Conservation (phyloP, 2,888 invertebrate species). For the Acronicta psi region DNA sequence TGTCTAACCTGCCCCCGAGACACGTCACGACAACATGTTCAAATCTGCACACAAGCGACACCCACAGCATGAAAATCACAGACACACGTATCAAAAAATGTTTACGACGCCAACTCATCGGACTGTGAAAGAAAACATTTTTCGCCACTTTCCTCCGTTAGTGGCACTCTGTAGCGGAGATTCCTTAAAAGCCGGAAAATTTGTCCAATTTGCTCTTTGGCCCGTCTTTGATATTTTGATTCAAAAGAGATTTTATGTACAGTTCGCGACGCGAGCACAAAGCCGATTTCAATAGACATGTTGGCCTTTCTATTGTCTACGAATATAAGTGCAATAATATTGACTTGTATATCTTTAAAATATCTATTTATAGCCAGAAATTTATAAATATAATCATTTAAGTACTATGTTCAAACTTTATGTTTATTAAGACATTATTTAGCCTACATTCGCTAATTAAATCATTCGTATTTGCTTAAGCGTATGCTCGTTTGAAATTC, state of each 20-base stretch:
- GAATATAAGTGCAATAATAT: constrained; percentile 16
- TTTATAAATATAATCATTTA: too few relatives aligned
- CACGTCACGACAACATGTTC: constrained; percentile 25
- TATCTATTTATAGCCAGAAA: too few relatives aligned
- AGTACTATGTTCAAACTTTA: background rate
- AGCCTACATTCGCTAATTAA: constrained; percentile 40
- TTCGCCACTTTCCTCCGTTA: constrained; percentile 61
- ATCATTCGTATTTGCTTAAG: constrained; percentile 42
- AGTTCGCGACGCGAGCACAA: constrained; percentile 59
- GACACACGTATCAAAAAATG: constrained; percentile 44
- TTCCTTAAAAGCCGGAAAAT: constrained; percentile 78
- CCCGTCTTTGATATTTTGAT: constrained; percentile 73
- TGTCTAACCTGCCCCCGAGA: constrained; percentile 18
- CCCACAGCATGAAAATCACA: constrained; percentile 27
- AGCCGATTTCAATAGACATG: constrained; percentile 60
- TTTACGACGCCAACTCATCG: constrained; percentile 49
- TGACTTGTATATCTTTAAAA: too few relatives aligned
- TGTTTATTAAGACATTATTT: constrained; percentile 17
- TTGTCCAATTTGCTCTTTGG: constrained; percentile 74
- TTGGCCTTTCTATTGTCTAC: constrained; percentile 41
- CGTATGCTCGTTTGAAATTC: constrained; percentile 50
- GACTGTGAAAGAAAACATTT: constrained; percentile 66
- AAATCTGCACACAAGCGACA: constrained; percentile 21
- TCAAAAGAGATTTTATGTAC: constrained; percentile 67
- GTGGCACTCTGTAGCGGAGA: constrained; percentile 62